Evolutionary conservation across 2,797 vertebrate species (phyloP).

Genomic region (Champsocephalus gunnari): DNA sequence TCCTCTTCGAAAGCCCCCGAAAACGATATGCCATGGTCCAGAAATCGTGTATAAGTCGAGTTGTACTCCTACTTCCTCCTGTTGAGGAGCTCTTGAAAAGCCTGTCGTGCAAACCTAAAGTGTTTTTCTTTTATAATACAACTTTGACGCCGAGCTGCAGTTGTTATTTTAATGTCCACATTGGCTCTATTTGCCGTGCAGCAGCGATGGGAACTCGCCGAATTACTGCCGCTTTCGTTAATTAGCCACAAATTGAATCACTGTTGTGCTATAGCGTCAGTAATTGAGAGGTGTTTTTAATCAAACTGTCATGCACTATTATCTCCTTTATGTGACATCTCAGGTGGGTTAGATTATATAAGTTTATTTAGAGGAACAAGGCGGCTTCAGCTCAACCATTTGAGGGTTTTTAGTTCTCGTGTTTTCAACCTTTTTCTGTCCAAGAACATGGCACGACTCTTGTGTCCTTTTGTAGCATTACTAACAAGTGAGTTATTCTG

Average conservation of each 20-base stretch:
- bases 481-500: neutral
- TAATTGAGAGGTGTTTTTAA: constrained; percentile 65
- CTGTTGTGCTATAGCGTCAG: constrained; percentile 23
- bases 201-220: constrained; percentile 1
- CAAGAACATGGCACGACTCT: constrained; percentile 44
- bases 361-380: constrained; percentile 22
- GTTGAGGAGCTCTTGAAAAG: neutral
- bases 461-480: constrained; percentile 10
- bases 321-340: constrained; percentile 39
- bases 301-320: constrained; percentile 70
- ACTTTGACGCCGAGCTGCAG: neutral
- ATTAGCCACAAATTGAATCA: constrained; percentile 60
- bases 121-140: no score
- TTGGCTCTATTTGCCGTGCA: constrained; percentile 11
- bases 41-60: neutral
- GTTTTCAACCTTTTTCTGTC: constrained; percentile 48
- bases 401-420: constrained; percentile 23
- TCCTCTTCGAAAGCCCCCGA: no score
- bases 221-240: constrained; percentile 56
- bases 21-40: no score
- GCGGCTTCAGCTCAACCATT: constrained; percentile 17
- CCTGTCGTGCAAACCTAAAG: neutral
- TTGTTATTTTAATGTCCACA: neutral
- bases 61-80: neutral
- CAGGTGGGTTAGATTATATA: constrained; percentile 13